Base-by-base conservation (phyloP, 1,140 invertebrate species). In the Andricus grossulariae region DNA sequence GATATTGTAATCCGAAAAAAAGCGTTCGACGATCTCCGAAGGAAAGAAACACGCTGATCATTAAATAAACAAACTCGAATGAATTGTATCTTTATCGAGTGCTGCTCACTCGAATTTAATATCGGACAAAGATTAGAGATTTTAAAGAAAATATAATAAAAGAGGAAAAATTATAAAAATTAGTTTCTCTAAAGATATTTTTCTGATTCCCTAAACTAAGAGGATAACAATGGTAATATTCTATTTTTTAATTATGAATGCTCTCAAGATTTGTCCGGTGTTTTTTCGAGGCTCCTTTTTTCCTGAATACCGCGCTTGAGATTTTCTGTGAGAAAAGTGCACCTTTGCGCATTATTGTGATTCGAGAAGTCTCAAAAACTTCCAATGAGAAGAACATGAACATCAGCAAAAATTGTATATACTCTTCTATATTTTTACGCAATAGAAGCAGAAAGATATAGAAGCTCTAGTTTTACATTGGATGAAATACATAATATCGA, bases 1-100 rank as follows among this genome's bases (percentile, higher is more conserved):
- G 83, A 81, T 78, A 75, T 82, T 84, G 78, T 79, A 71, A 79
- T 77, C 76, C 32, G 57, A 32, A 60, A 60, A 66, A 66, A 66
- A 66, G 60, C 60, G 60, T 66, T 66, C 60, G 60, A 66, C 60
- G 60, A 66, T 66, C 25, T 66, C 60, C 60, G 60, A 66, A 21
- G 60, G 57, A 66, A 66, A 66, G 60, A 66, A 32, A 66, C 60
- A 32, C 60, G 60, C 60, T 66, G 32, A 66, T 66, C 32, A 60
- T 60, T 60, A n/a, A 16, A 39, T 2, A 66, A 45, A 45, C 45
- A 66, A 66, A 66, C 60, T 66, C 25, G 60, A 66, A 66, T 66
- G 60, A 66, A 66, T 39, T 66, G 60, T 66, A 66, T n/a, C 60
- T 66, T 66, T 66, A 66, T 66, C 25, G 60, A 66, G 60, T 66